Conservation (phyloP, 1,140 invertebrate species). For the Temnothorax nylanderi region DNA sequence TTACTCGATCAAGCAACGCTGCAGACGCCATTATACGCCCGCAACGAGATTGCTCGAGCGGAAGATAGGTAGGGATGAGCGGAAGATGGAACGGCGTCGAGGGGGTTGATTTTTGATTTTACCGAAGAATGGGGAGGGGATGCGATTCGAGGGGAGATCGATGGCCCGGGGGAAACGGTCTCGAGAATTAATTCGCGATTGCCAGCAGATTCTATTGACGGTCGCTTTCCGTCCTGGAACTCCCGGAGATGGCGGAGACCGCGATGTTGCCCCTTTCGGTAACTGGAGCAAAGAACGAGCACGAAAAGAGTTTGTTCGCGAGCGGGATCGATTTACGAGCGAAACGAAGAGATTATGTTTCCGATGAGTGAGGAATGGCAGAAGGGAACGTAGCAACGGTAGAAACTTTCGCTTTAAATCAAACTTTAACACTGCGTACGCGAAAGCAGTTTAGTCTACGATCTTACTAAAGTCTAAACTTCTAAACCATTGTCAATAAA, state of each 20-base stretch:
- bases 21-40: slow-evolving; percentile 25
- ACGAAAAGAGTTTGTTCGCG: slow-evolving; percentile 3
- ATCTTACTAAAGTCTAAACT: not conserved
- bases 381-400: not conserved
- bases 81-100: slow-evolving; percentile 3
- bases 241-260: not conserved
- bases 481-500: not conserved
- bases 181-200: slow-evolving; percentile 51
- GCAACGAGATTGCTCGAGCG: slow-evolving; percentile 18
- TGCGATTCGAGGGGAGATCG: not conserved
- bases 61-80: not conserved
- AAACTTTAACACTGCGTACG: not conserved
- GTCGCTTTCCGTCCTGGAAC: slow-evolving; percentile 16
- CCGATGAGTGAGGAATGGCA: not conserved
- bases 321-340: not conserved
- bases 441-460: slow-evolving; percentile 1
- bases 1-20: slow-evolving; percentile 27
- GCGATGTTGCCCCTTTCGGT: slow-evolving; percentile 5
- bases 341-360: slow-evolving; percentile 5
- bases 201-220: slow-evolving; percentile 43
- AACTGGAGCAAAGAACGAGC: slow-evolving; percentile 28
- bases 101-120: slow-evolving; percentile 45
- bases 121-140: not conserved
- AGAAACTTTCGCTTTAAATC: not conserved
- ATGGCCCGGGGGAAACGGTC: not conserved